Percentiles rank a stretch among this genome's conserved stretches.
phyloP scores from a whole-genome alignment of 2,113 vertebrate genomes.

The Elgaria multicarinata region DNA sequence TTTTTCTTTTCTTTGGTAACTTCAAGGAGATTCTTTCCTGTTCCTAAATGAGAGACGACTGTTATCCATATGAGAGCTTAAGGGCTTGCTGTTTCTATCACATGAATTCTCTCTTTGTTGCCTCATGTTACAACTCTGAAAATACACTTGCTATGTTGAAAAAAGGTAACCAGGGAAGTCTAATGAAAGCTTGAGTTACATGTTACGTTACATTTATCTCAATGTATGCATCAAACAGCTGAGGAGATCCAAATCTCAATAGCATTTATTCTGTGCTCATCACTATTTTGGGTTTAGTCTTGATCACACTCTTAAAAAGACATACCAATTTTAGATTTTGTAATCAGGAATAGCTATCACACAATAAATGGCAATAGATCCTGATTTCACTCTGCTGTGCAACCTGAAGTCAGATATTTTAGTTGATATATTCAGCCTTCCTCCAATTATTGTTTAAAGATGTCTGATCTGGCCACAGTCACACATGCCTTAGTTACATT shows the following conservation, averaged over 20 bases:
- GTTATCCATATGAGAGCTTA: slow-evolving; percentile 22
- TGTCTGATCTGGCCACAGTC: no score
- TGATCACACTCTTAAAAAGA: slow-evolving; percentile 14
- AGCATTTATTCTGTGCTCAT: not conserved
- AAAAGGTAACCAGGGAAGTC: slow-evolving; percentile 3
- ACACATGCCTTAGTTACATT: no score
- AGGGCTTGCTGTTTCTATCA: not conserved
- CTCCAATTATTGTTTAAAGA: not conserved
- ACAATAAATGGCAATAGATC: not conserved
- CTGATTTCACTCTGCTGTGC: not conserved
- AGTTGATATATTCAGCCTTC: not conserved
- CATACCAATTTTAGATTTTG: slow-evolving; percentile 17
- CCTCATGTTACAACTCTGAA: slow-evolving; percentile 32
- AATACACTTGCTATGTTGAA: not conserved
- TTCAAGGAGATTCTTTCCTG: slow-evolving; percentile 12
- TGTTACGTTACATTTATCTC: slow-evolving; percentile 9
- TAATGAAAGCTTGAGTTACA: not conserved
- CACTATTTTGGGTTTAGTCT: not conserved
- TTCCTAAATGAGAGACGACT: slow-evolving; percentile 25
- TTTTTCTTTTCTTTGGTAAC: not conserved
- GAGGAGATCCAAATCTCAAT: not conserved
- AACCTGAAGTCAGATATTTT: not conserved
- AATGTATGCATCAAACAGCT: not conserved
- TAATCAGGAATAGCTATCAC: not conserved
- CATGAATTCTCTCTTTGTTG: slow-evolving; percentile 19